A percentile compares a stretch with the other conserved stretches of the same genome.
These are phyloP conservation scores for Pseudoatta argentina DNA, from an alignment of 1,140 invertebrate genomes.

Conservation along the genomic window DNA sequence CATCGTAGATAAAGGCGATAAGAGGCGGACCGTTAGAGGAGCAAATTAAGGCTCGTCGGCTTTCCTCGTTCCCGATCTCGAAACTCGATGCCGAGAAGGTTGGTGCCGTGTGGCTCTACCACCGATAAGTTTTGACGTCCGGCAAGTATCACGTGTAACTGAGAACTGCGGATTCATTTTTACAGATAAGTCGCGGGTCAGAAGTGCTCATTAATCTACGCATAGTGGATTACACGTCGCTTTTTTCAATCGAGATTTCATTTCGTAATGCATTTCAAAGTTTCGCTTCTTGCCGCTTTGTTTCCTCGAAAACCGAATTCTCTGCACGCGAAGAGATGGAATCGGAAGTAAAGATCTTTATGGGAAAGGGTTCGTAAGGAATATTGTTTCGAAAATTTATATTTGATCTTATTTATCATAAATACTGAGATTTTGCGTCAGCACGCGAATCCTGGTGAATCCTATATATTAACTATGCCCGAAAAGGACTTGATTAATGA, in stretches of 20 bases:
- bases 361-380: not conserved
- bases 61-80: slow-evolving; percentile 38
- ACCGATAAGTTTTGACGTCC: slow-evolving; percentile 38
- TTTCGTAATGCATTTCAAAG: slow-evolving; percentile 1
- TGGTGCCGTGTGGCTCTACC: not conserved
- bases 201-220: slow-evolving; percentile 58
- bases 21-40: slow-evolving; percentile 32
- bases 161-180: slow-evolving; percentile 55
- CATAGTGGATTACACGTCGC: slow-evolving; percentile 47
- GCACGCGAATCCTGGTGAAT: not conserved
- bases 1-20: slow-evolving; percentile 61
- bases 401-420: not conserved
- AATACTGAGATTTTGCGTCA: not conserved
- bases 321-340: slow-evolving; percentile 29
- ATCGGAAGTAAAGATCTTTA: not conserved
- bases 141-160: slow-evolving; percentile 15
- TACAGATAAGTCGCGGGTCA: slow-evolving; percentile 5
- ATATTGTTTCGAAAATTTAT: not conserved
- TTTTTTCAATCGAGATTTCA: slow-evolving; percentile 7
- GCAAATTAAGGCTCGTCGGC: slow-evolving; percentile 56
- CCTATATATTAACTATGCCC: too few species aligned
- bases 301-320: slow-evolving; percentile 57
- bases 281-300: not conserved
- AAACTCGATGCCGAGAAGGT: slow-evolving; percentile 20
- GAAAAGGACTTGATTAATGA: too few species aligned